Conservation (phyloP, 2,797 vertebrate genomes). For the Takifugu rubripes region DNA sequence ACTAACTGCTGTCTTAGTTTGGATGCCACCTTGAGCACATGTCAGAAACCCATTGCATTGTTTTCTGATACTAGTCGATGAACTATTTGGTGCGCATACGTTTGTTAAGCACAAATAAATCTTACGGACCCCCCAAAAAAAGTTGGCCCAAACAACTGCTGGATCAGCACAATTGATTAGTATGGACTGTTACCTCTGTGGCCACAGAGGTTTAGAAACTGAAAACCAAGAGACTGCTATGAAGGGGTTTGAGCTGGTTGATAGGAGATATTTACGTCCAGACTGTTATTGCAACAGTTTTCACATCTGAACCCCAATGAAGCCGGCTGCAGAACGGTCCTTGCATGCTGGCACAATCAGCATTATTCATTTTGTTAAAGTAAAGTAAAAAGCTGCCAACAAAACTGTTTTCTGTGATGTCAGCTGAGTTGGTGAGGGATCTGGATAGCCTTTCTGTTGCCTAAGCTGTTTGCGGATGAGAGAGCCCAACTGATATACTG, state of each 20-base stretch:
- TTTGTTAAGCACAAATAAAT: background rate
- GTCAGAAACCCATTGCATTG: background rate
- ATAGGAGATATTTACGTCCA: too few relatives aligned
- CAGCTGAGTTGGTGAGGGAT: too few relatives aligned
- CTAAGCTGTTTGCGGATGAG: background rate
- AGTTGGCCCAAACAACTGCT: background rate
- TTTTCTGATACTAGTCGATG: background rate
- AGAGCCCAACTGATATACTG: too few relatives aligned
- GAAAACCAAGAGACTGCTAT: background rate
- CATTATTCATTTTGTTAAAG: too few relatives aligned
- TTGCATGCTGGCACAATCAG: too few relatives aligned
- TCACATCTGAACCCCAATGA: too few relatives aligned
- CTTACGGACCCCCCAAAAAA: background rate
- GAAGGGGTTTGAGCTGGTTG: background rate
- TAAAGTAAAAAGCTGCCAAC: background rate
- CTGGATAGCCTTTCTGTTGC: background rate
- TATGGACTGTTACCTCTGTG: background rate
- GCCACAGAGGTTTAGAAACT: background rate
- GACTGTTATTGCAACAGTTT: too few relatives aligned
- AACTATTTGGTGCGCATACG: background rate
- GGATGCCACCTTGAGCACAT: background rate
- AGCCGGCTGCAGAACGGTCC: too few relatives aligned
- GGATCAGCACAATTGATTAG: slow-evolving; percentile 3
- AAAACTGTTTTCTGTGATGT: background rate
- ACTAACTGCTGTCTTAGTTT: background rate